These are phyloP conservation scores for Hyperoodon ampullatus DNA, from an alignment of 2,113 vertebrate species.

Conservation along the genomic window DNA sequence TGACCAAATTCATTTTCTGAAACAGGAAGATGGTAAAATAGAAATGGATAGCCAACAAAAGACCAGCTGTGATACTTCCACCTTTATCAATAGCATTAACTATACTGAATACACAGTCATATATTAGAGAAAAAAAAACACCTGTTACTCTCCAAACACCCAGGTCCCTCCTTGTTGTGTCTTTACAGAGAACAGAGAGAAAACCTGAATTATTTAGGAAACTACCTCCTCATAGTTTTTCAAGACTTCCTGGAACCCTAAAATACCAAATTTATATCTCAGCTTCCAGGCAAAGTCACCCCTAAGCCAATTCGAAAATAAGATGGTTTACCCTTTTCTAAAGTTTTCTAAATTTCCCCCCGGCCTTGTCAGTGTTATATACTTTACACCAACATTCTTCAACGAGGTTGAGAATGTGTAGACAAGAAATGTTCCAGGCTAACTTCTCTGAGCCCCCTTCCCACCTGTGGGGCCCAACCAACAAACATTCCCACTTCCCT, in stretches of 20 bases:
- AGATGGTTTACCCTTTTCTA: not conserved
- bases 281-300: not conserved
- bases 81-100: not conserved
- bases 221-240: not conserved
- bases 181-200: not conserved
- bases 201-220: not conserved
- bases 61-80: not conserved
- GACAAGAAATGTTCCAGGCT: not conserved
- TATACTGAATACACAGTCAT: not conserved
- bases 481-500: not conserved
- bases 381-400: not conserved
- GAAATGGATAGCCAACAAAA: not conserved
- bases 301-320: slow-evolving; percentile 6
- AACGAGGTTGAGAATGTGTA: not conserved
- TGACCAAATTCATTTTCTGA: slow-evolving; percentile 24
- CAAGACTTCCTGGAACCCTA: not conserved
- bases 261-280: not conserved
- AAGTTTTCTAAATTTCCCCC: not conserved
- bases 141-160: not conserved
- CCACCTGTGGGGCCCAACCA: not conserved
- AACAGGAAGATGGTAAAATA: slow-evolving; percentile 18
- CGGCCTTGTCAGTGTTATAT: not conserved
- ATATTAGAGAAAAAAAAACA: not conserved
- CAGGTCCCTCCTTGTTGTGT: not conserved
- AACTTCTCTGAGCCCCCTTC: not conserved